Evolutionary conservation across 2,797 vertebrate species (phyloP).

Genomic region (Phoxinus dragarum): DNA sequence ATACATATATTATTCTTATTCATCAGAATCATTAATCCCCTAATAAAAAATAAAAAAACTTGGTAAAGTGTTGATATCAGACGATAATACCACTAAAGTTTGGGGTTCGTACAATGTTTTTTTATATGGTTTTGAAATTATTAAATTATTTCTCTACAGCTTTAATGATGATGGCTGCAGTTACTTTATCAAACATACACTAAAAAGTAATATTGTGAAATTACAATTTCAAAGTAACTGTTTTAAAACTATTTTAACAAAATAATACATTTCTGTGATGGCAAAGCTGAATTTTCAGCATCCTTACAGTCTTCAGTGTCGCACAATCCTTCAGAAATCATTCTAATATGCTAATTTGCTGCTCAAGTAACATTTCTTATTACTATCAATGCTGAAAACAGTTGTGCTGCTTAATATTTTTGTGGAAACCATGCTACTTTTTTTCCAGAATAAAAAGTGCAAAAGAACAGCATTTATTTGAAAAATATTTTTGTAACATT

Average conservation of each 20-base stretch:
- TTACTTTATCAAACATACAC: neutral
- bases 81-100: neutral
- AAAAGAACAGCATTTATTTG: neutral
- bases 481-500: neutral
- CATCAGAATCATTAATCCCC: neutral
- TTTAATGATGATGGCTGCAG: too few species aligned
- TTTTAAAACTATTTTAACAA: neutral
- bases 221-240: neutral
- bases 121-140: neutral
- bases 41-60: neutral
- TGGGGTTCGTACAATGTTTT: neutral
- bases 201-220: neutral
- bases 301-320: neutral
- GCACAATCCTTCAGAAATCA: neutral
- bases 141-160: neutral
- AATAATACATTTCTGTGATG: neutral
- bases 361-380: neutral
- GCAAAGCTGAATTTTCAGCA: neutral
- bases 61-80: neutral
- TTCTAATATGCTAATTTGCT: neutral
- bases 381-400: neutral
- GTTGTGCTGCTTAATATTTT: neutral
- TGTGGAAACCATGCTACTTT: neutral
- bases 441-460: neutral
- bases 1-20: conserved; percentile 13